Evolutionary conservation across 2,113 vertebrate species (phyloP).

Genomic region (Lepus americanus): DNA sequence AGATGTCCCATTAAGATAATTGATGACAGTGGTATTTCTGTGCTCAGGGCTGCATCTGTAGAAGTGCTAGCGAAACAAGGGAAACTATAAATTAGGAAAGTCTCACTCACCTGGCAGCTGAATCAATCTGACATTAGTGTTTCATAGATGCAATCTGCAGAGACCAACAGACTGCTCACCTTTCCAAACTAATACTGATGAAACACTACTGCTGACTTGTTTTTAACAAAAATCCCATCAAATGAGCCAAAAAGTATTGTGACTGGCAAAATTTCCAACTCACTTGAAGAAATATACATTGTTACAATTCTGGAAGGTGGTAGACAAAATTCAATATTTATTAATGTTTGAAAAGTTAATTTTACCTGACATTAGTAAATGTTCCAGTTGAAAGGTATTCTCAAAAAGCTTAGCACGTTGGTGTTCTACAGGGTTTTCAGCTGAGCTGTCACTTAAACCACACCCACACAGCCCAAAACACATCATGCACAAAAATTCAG

Average conservation of each 20-base stretch:
- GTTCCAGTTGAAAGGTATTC: neutral
- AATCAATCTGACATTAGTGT: slow-evolving; percentile 11
- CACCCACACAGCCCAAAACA: neutral
- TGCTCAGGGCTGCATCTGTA: neutral
- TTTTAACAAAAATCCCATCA: slow-evolving; percentile 37
- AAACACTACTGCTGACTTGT: neutral
- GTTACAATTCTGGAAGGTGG: neutral
- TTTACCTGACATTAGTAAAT: neutral
- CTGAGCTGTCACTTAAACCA: slow-evolving; percentile 20
- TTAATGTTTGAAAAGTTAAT: slow-evolving; percentile 8
- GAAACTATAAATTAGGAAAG: neutral
- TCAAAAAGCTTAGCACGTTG: neutral
- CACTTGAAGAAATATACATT: neutral
- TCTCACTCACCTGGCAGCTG: neutral
- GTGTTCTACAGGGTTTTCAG: neutral
- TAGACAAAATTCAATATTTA: neutral
- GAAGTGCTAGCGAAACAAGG: neutral
- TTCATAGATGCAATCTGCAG: neutral
- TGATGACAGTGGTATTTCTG: slow-evolving; percentile 11
- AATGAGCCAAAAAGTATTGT: neutral
- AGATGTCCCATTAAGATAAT: neutral
- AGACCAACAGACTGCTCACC: neutral
- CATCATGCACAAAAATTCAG: neutral
- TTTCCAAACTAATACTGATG: neutral
- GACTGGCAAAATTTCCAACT: neutral